These are phyloP conservation scores for Geopemphigus sp. DNA, from an alignment of 1,140 invertebrate species.

Conservation along the genomic window DNA sequence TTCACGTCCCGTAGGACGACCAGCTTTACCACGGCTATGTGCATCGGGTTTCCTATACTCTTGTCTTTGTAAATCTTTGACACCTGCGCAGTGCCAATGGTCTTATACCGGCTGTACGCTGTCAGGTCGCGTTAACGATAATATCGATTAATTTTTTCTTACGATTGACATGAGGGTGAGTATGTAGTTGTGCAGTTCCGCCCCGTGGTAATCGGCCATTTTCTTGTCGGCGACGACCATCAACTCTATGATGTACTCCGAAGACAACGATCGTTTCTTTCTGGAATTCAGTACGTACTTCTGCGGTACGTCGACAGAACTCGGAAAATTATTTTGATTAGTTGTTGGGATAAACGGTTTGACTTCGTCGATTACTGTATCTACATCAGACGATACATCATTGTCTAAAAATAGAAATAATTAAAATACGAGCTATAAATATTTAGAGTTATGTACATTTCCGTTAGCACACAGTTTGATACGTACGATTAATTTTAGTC, in stretches of 20 bases:
- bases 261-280: slow-evolving; percentile 56
- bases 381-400: slow-evolving; percentile 20
- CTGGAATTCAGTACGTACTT: neutral
- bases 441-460: no score
- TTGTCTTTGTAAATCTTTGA: slow-evolving; percentile 75
- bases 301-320: neutral
- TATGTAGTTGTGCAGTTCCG: slow-evolving; percentile 67
- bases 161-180: slow-evolving; percentile 79
- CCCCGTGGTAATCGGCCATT: slow-evolving; percentile 73
- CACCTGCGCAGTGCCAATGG: slow-evolving; percentile 59
- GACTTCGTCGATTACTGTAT: slow-evolving; percentile 12
- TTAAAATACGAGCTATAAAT: no score
- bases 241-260: slow-evolving; percentile 74
- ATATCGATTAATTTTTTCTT: slow-evolving; percentile 52
- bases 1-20: slow-evolving; percentile 62
- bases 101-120: neutral
- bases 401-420: neutral
- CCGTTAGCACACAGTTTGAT: no score
- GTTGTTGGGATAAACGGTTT: neutral
- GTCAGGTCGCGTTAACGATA: neutral
- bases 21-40: slow-evolving; percentile 70
- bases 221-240: slow-evolving; percentile 75
- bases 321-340: neutral
- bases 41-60: slow-evolving; percentile 77
- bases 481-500: neutral